Evolutionary conservation across 1,140 invertebrate species (phyloP).

Genomic region (Drosophila arawakana): DNA sequence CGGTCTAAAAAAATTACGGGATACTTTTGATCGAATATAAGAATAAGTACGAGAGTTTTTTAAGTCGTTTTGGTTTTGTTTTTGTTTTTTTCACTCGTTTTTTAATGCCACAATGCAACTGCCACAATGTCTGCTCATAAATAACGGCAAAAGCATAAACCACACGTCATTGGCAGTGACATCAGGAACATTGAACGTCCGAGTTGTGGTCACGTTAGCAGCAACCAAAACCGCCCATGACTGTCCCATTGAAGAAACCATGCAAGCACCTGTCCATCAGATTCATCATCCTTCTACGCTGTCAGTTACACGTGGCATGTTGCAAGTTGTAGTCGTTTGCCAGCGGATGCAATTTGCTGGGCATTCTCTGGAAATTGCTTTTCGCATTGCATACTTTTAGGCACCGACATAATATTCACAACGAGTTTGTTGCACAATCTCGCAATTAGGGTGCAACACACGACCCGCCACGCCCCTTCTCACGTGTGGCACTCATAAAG

Average conservation of each 20-base stretch:
- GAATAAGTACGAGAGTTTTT: neutral
- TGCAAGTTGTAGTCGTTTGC: neutral
- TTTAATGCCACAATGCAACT: neutral
- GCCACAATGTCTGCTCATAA: conserved; percentile 1
- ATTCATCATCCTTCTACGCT: neutral
- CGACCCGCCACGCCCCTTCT: neutral
- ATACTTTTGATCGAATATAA: no score
- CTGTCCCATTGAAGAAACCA: neutral
- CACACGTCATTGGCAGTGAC: conserved; percentile 24
- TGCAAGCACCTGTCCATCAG: neutral
- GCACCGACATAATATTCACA: conserved; percentile 38
- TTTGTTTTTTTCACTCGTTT: neutral
- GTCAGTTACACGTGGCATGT: conserved; percentile 1
- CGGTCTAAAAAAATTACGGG: no score
- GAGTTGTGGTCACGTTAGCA: neutral
- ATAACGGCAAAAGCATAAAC: conserved; percentile 7
- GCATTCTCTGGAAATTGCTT: conserved; percentile 7
- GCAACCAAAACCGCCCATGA: neutral
- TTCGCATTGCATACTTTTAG: conserved; percentile 56
- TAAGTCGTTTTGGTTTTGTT: neutral
- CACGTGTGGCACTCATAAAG: neutral
- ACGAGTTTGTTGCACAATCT: conserved; percentile 42
- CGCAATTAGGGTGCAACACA: conserved; percentile 54
- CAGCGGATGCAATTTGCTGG: conserved; percentile 12
- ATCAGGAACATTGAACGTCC: neutral